Percentiles rank a stretch among this genome's conserved stretches.
phyloP scores from a whole-genome alignment of 1,140 invertebrate genomes.

The Drosophila prosaltans region DNA sequence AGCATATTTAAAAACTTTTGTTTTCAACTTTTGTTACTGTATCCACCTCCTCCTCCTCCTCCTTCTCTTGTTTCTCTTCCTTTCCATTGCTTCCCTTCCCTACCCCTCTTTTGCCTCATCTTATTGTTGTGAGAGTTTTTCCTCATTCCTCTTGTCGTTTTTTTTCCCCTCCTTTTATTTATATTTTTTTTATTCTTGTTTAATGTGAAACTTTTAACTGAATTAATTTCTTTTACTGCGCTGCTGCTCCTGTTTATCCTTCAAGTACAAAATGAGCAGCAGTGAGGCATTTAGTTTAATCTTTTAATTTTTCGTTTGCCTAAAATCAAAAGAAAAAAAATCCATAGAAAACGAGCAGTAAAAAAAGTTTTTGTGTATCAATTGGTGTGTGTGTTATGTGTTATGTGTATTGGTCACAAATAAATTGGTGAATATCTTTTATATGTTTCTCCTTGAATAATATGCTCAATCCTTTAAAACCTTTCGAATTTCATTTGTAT shows the following conservation, averaged over 20 bases:
- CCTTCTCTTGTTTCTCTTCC: too few species aligned
- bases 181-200: conserved; percentile 45
- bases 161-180: conserved; percentile 48
- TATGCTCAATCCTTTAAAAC: background rate
- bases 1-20: conserved; percentile 81
- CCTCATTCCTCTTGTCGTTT: conserved; percentile 6
- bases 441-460: conserved; percentile 22
- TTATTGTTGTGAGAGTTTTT: conserved; percentile 49
- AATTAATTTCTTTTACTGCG: conserved; percentile 78
- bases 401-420: too few species aligned
- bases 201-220: conserved; percentile 79
- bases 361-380: too few species aligned
- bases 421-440: background rate
- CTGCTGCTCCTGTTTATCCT: conserved; percentile 65
- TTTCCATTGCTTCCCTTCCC: conserved; percentile 30
- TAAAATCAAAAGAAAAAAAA: too few species aligned
- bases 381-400: too few species aligned
- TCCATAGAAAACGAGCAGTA: too few species aligned
- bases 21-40: conserved; percentile 68
- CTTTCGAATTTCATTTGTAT: background rate
- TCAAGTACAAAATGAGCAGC: conserved; percentile 51
- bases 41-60: conserved; percentile 15
- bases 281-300: conserved; percentile 62
- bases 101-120: background rate
- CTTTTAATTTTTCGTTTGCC: conserved; percentile 50